These are phyloP conservation scores for Herpailurus yagouaroundi DNA, from an alignment of 2,113 vertebrate species.

Conservation along the genomic window DNA sequence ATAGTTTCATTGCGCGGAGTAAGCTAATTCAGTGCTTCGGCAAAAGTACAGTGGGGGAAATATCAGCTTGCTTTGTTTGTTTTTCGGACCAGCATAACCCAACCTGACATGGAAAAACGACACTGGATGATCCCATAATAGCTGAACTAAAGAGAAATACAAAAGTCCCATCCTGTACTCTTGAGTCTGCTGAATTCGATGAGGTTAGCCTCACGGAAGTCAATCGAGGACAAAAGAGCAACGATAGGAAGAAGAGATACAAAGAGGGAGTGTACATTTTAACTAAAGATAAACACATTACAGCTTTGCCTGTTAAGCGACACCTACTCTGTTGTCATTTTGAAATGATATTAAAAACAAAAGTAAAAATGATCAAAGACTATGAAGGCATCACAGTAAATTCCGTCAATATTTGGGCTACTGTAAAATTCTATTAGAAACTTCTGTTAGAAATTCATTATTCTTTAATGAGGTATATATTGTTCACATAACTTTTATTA, in stretches of 20 bases:
- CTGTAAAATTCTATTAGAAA: not conserved
- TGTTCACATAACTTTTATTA: not conserved
- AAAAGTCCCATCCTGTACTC: not conserved
- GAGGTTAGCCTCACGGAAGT: not conserved
- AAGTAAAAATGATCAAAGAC: conserved; percentile 22
- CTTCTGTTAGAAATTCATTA: not conserved
- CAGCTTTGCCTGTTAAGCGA: not conserved
- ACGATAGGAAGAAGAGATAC: not conserved
- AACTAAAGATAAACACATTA: not conserved
- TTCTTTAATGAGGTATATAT: not conserved
- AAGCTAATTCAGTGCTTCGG: conserved; percentile 12
- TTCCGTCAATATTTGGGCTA: conserved; percentile 15
- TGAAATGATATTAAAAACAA: conserved; percentile 31
- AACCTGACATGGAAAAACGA: not conserved
- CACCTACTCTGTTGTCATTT: not conserved
- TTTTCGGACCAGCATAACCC: not conserved
- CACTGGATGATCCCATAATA: not conserved
- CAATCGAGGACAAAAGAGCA: conserved; percentile 5
- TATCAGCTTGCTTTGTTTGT: not conserved
- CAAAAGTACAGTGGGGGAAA: not conserved
- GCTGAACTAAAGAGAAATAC: not conserved
- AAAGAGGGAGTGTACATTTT: not conserved
- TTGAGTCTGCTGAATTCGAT: not conserved
- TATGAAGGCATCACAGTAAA: not conserved
- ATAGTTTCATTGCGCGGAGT: not conserved